Base-by-base conservation (phyloP, 2,113 vertebrate species). In the Perca fluviatilis region DNA sequence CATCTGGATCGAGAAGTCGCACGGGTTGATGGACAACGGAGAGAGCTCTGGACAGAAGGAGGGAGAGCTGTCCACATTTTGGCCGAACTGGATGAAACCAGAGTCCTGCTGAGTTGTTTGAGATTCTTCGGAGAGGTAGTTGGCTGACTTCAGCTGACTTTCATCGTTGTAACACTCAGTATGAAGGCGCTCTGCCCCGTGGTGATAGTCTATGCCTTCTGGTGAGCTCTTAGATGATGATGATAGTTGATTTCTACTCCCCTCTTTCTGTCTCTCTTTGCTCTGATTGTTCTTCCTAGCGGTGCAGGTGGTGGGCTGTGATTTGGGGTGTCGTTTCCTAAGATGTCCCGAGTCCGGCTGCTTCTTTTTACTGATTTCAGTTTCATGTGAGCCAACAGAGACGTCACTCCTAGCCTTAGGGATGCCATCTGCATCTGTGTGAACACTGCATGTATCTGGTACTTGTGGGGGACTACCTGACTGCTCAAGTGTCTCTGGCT, bases 1-100 rank as follows among this genome's bases (percentile, higher is more conserved):
- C 81, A 88, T 84, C 11, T 93, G 90, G 36, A 88, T 62, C 0
- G 90, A 91, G 68, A 95, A 90, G 80, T 94, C 94, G 2, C 90
- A 91, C 15, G 89, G 93, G 82, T 93, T 90, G 0, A 94, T 82
- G 49, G 93, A 92, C 60, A 91, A 33, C 9, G 84, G 74, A 25
- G 91, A 91, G 49, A 94, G 53, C 6, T 77, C 87, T 0, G 87
- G 85, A 43, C 91, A 93, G 46, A 82, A 80, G 6, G 83, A 56
- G 1, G 79, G 79, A 40, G 80, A 79, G 30, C 63, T 25, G 57
- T 87, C 84, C n/a, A 78, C n/a, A 11, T 66, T 60, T 33, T 77
- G 84, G 63, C 13, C 43, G 3, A 53, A 62, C 5, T 71, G 69
- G 40, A 62, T 23, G 14, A 46, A 23, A 15, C 33, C 56, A 14